Evolutionary conservation across 1,140 invertebrate genomes (phyloP).

Genomic region (Alviniconcha marisindica): DNA sequence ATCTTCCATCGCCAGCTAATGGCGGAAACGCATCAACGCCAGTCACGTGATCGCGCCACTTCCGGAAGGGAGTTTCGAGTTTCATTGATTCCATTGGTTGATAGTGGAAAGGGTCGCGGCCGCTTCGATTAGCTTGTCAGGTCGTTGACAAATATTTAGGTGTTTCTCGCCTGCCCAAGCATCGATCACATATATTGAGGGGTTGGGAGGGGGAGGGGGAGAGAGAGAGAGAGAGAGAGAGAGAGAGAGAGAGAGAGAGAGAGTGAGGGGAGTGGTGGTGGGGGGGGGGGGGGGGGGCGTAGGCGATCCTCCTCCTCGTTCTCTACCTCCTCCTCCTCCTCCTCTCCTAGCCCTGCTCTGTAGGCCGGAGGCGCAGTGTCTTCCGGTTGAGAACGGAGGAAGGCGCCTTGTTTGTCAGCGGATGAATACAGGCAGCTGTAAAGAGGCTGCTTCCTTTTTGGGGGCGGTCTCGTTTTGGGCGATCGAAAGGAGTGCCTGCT

Average conservation of each 20-base stretch:
- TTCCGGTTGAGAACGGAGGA: slow-evolving; percentile 30
- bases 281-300: neutral
- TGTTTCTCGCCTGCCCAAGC: slow-evolving; percentile 37
- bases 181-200: slow-evolving; percentile 26
- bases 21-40: slow-evolving; percentile 45
- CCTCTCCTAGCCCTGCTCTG: neutral
- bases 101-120: slow-evolving; percentile 36
- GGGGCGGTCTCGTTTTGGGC: neutral
- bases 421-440: slow-evolving; percentile 28
- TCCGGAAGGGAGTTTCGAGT: slow-evolving; percentile 41
- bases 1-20: slow-evolving; percentile 38
- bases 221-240: neutral
- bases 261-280: neutral
- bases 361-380: slow-evolving; percentile 25
- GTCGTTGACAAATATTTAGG: slow-evolving; percentile 49
- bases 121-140: slow-evolving; percentile 45
- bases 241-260: neutral
- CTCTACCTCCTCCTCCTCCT: neutral
- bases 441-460: slow-evolving; percentile 29
- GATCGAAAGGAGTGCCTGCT: neutral
- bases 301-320: neutral
- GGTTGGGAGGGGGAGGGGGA: neutral
- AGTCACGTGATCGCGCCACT: slow-evolving; percentile 46
- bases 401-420: slow-evolving; percentile 40
- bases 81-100: slow-evolving; percentile 41